A percentile compares a stretch with the other conserved stretches of the same genome.
phyloP scores from a whole-genome alignment of 2,113 vertebrate species.

The Perca fluviatilis region DNA sequence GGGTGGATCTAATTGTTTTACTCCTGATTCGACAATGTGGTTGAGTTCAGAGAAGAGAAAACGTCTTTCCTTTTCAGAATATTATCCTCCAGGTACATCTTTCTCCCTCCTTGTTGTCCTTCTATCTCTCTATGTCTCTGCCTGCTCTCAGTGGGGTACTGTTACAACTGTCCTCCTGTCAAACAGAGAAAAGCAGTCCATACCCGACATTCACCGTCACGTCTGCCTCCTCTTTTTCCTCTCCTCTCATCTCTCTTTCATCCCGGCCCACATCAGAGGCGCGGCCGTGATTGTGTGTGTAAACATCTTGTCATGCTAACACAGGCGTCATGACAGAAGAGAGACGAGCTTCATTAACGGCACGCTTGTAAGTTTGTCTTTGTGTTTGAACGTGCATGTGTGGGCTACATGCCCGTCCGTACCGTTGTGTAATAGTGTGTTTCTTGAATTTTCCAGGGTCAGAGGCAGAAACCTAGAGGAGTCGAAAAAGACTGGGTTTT shows the following conservation, averaged over 20 bases:
- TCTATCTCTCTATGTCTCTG: slow-evolving; percentile 16
- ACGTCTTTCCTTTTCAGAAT: slow-evolving; percentile 44
- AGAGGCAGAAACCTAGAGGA: slow-evolving; percentile 22
- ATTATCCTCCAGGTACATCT: slow-evolving; percentile 56
- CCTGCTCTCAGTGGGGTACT: slow-evolving; percentile 71
- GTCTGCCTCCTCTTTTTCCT: slow-evolving; percentile 58
- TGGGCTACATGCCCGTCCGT: slow-evolving; percentile 39
- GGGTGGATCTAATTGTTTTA: slow-evolving; percentile 81
- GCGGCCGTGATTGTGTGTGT: slow-evolving; percentile 76
- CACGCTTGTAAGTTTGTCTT: slow-evolving; percentile 70
- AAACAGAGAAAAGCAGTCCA: slow-evolving; percentile 67
- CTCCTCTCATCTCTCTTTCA: slow-evolving; percentile 73
- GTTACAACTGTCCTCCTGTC: slow-evolving; percentile 79
- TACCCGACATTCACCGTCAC: slow-evolving; percentile 50
- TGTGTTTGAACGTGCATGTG: slow-evolving; percentile 59
- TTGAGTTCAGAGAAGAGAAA: slow-evolving; percentile 50
- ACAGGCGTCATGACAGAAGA: slow-evolving; percentile 78
- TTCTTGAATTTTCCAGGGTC: slow-evolving; percentile 55
- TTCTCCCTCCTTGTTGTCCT: slow-evolving; percentile 2
- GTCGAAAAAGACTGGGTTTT: background rate
- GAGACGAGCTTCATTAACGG: slow-evolving; percentile 74
- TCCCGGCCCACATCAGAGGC: slow-evolving; percentile 75
- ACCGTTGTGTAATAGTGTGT: slow-evolving; percentile 11
- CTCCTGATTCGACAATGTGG: slow-evolving; percentile 64
- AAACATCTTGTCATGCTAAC: slow-evolving; percentile 83